These are phyloP conservation scores for Melanotaenia pygmaea DNA, from an alignment of 2,797 vertebrate species.

Conservation along the genomic window DNA sequence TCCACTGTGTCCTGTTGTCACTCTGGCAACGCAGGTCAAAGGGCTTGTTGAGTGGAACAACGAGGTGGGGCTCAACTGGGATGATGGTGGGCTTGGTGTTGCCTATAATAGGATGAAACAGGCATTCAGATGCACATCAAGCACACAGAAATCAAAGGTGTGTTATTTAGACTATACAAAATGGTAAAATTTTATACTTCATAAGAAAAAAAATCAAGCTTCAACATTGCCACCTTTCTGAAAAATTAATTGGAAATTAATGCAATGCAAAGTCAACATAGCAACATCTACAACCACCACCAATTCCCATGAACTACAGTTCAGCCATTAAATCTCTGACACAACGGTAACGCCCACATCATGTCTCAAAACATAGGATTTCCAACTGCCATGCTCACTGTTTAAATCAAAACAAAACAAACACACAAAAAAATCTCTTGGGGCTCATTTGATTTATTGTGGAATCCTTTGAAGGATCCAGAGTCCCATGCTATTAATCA, in stretches of 20 bases:
- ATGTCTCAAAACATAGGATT: conserved; percentile 15
- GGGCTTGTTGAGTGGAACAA: conserved; percentile 79
- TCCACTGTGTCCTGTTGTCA: conserved; percentile 84
- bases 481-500: background rate
- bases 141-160: background rate
- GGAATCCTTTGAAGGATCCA: background rate
- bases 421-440: background rate
- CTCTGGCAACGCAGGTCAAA: conserved; percentile 84
- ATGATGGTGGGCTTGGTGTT: conserved; percentile 77
- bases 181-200: background rate
- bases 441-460: background rate
- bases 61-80: conserved; percentile 74
- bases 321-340: conserved; percentile 19
- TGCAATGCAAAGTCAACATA: background rate
- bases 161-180: background rate
- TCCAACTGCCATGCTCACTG: background rate
- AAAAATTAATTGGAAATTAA: background rate
- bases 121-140: conserved; percentile 1
- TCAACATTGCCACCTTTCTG: background rate
- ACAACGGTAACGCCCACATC: background rate
- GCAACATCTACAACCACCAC: background rate
- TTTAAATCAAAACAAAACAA: background rate
- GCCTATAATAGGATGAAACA: conserved; percentile 58
- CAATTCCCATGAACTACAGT: background rate
- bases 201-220: background rate